Base-by-base conservation (phyloP, 2,888 invertebrate genomes). In the Zelleria hepariella region DNA sequence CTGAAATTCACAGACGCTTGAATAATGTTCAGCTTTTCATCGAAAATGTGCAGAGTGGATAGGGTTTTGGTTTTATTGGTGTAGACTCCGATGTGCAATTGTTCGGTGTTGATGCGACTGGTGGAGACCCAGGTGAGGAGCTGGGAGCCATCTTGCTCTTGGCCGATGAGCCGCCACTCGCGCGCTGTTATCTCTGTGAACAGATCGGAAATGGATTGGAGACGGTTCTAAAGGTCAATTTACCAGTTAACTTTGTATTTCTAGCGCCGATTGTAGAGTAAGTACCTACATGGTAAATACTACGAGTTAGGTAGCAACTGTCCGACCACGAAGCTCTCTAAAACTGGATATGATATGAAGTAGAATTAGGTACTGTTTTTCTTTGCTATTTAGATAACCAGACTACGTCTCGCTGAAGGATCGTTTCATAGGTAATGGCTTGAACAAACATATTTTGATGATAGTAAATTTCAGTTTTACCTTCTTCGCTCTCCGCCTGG, bases 91-190 rank as follows among this genome's bases (percentile, higher is more conserved):
- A 94, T 89, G 60, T 80, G 79, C 47, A 82, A 71, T 8, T 81
- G 73, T 61, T 85, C 81, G 59, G 73, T 74, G 15, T 64, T 69
- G 26, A 71, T 69, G 25, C 67, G 69, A 49, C 71, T 72, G n/a
- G 67, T 70, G 51, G 85, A 82, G 56, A 84, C 79, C 94, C 95
- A 95, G 25, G 93, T 91, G 32, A 95, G 88, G 26, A 95, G 75
- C 70, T 95, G 87, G 0, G 91, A 91, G 2, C 94, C 94, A 76
- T 95, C 93, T 76, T 93, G 93, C 73, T 96, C 95, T 78, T 95
- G 95, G 0, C 95, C 95, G 64, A 96, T 80, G 59, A 95, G 86
- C 61, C 94, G 92, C 94, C 95, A 95, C 86, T 95, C 94, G 65
- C 92, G 91, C 0, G 93, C 93, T 73, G 90, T 90, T 63, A 88